phyloP scores from a whole-genome alignment of 1,140 invertebrate species.

The Caenorhabditis briggsae region DNA sequence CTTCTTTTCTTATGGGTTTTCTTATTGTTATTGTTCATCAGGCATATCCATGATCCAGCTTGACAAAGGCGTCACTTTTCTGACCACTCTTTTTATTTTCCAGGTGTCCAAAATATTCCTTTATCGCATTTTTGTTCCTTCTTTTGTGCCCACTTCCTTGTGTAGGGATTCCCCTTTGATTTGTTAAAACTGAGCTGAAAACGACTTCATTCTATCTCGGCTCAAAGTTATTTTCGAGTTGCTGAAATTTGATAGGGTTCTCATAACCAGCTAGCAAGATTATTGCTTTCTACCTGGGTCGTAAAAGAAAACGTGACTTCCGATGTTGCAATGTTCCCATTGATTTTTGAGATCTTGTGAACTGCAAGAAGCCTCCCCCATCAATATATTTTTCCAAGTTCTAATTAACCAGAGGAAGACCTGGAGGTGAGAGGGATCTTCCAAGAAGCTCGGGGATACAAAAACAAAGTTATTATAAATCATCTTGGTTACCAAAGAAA shows the following conservation, averaged over 20 bases:
- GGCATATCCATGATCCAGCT: constrained; percentile 1
- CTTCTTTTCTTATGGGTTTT: not conserved
- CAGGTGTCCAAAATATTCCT: not conserved
- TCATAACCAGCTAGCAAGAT: no score
- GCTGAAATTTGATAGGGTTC: no score
- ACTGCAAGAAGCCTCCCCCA: not conserved
- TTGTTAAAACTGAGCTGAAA: no score
- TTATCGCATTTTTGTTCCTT: not conserved
- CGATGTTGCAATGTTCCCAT: not conserved
- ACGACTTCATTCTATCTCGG: no score
- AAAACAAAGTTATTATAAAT: no score
- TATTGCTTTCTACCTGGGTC: no score
- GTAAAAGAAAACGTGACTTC: not conserved
- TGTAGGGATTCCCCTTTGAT: not conserved
- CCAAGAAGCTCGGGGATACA: no score
- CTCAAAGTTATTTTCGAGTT: no score
- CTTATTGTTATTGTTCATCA: not conserved
- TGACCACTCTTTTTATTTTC: constrained; percentile 4
- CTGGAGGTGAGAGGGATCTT: not conserved
- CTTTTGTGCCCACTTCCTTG: not conserved
- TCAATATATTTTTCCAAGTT: not conserved
- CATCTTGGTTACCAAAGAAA: no score
- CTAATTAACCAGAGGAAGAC: not conserved
- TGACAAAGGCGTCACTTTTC: not conserved
- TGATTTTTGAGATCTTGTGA: constrained; percentile 23